Evolutionary conservation across 2,888 invertebrate species (phyloP).

Genomic region (Mayetiola destructor): DNA sequence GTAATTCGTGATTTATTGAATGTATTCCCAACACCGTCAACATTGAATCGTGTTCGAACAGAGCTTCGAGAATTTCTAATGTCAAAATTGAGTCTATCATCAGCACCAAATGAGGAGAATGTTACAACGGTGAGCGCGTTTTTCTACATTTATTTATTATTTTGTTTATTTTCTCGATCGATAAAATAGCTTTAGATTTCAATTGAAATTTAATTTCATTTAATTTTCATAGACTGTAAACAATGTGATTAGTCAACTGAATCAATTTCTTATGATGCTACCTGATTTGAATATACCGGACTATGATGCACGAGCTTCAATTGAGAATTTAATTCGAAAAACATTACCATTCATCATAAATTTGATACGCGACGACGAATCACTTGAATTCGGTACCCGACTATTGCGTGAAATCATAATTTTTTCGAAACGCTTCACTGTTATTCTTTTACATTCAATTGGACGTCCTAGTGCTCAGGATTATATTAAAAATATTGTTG

Average conservation of each 20-base stretch:
- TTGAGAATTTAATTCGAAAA: conserved; percentile 28
- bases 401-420: conserved; percentile 26
- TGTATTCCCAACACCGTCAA: conserved; percentile 18
- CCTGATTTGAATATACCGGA: conserved; percentile 14
- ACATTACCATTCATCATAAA: conserved; percentile 27
- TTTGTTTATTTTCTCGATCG: neutral
- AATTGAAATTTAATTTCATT: neutral
- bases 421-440: conserved; percentile 29
- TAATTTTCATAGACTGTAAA: conserved; percentile 20
- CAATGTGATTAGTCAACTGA: conserved; percentile 28
- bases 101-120: conserved; percentile 25
- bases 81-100: conserved; percentile 25
- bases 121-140: conserved; percentile 19
- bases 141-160: neutral
- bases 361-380: conserved; percentile 23
- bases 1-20: conserved; percentile 19
- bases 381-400: conserved; percentile 26
- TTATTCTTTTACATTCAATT: conserved; percentile 30
- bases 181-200: no score
- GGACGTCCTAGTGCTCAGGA: conserved; percentile 27
- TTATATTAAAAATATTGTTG: neutral
- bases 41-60: conserved; percentile 24
- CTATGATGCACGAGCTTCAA: conserved; percentile 30
- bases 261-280: neutral
- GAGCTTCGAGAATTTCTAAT: conserved; percentile 27